A percentile compares a stretch with the other conserved stretches of the same genome.
Conservation (phyloP, 2,113 vertebrate genomes). For the Phaethon lepturus region DNA sequence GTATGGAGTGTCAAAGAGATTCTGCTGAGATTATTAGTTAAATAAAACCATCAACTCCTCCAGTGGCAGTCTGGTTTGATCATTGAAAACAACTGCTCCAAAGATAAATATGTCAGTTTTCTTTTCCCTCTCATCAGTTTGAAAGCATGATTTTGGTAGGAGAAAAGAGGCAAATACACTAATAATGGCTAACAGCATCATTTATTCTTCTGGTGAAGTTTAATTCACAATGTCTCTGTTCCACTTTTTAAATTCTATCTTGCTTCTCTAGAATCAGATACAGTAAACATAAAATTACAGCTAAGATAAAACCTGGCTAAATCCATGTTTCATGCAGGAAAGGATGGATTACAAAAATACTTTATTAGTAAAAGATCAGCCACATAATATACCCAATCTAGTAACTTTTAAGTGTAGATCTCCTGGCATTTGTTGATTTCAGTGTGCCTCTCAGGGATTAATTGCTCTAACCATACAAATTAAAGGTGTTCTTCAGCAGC, state of each 20-base stretch:
- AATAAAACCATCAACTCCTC: neutral
- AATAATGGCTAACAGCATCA: neutral
- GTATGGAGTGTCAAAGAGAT: neutral
- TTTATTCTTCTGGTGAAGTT: neutral
- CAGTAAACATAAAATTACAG: neutral
- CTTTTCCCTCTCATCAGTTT: neutral
- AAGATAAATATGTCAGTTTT: neutral
- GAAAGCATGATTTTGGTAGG: neutral
- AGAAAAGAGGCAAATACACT: neutral
- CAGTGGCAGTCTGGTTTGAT: neutral
- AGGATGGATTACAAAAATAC: neutral
- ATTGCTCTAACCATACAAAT: neutral
- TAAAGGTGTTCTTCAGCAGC: neutral
- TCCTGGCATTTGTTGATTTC: neutral
- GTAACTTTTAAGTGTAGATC: neutral
- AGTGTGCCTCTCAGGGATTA: neutral
- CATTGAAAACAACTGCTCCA: neutral
- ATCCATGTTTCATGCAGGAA: neutral
- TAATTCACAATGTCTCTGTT: neutral
- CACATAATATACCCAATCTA: neutral
- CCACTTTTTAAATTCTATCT: neutral
- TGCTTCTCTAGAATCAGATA: neutral
- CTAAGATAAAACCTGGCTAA: neutral
- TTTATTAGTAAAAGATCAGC: neutral
- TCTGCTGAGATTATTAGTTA: neutral